Evolutionary conservation across 1,140 invertebrate genomes (phyloP).

Genomic region (Drosophila pruinosa): DNA sequence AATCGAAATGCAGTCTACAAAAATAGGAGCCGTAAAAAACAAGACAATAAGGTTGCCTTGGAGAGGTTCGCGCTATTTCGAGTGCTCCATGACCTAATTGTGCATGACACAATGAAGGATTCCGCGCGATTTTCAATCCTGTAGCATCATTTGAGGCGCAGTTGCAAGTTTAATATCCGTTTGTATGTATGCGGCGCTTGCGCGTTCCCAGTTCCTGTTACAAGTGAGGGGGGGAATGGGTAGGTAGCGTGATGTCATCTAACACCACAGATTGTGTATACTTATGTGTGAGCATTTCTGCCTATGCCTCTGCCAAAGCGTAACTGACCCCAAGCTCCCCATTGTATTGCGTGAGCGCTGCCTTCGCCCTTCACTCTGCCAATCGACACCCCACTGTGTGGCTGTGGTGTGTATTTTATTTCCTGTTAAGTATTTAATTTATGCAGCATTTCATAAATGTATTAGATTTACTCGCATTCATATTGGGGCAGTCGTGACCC

Average conservation of each 20-base stretch:
- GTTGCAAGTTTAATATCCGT: constrained; percentile 17
- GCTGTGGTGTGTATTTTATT: background rate
- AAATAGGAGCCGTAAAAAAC: background rate
- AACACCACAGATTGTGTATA: constrained; percentile 16
- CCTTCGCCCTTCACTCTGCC: background rate
- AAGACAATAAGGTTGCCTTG: background rate
- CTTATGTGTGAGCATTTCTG: background rate
- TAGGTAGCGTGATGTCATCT: constrained; percentile 65
- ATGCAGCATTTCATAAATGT: constrained; percentile 19
- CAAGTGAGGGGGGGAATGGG: background rate
- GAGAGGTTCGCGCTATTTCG: constrained; percentile 26
- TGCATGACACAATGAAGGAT: background rate
- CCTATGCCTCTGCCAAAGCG: constrained; percentile 28
- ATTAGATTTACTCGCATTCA: constrained; percentile 1
- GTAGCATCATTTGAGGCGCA: constrained; percentile 57
- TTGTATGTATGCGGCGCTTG: constrained; percentile 63
- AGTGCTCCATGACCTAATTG: constrained; percentile 62
- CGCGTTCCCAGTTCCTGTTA: constrained; percentile 52
- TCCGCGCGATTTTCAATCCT: constrained; percentile 4
- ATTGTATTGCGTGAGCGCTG: constrained; percentile 56
- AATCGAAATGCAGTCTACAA: background rate
- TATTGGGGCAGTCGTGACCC: constrained; percentile 31
- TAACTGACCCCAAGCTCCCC: constrained; percentile 44
- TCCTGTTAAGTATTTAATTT: constrained; percentile 37
- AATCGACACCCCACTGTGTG: background rate